Percentiles rank a stretch among this genome's conserved stretches.
Conservation (phyloP, 1,140 invertebrate species). For the Copidosoma floridanum region DNA sequence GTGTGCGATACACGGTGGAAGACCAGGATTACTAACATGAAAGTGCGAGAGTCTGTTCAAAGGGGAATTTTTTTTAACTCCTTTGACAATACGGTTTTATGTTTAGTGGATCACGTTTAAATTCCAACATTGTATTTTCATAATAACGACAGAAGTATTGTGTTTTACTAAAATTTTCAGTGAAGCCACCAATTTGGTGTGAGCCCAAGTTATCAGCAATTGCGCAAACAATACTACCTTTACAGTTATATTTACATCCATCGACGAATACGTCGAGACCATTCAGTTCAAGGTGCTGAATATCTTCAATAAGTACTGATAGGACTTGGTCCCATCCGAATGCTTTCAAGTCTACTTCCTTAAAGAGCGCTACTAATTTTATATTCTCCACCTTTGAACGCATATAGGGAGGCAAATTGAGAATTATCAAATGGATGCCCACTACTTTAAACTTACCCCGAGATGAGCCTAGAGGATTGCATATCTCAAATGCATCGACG, state of each 20-base stretch:
- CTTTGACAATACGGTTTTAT: conserved; percentile 26
- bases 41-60: too few species aligned
- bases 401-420: conserved; percentile 23
- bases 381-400: neutral
- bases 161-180: conserved; percentile 10
- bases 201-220: conserved; percentile 22
- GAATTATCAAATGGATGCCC: conserved; percentile 21
- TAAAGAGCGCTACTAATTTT: neutral
- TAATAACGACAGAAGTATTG: conserved; percentile 5
- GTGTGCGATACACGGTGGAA: conserved; percentile 33
- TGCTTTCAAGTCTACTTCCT: conserved; percentile 9
- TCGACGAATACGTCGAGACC: neutral
- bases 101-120: conserved; percentile 29
- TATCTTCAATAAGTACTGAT: conserved; percentile 19
- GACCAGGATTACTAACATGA: conserved; percentile 28
- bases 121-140: neutral
- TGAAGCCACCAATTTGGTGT: conserved; percentile 24
- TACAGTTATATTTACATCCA: neutral
- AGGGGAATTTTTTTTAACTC: conserved; percentile 31
- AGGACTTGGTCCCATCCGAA: conserved; percentile 22
- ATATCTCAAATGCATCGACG: conserved; percentile 29
- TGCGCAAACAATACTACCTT: neutral
- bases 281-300: neutral
- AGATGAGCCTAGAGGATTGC: conserved; percentile 26
- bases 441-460: conserved; percentile 27